These are phyloP conservation scores for Parapsyche elsis DNA, from an alignment of 1,140 invertebrate species.

Conservation along the genomic window DNA sequence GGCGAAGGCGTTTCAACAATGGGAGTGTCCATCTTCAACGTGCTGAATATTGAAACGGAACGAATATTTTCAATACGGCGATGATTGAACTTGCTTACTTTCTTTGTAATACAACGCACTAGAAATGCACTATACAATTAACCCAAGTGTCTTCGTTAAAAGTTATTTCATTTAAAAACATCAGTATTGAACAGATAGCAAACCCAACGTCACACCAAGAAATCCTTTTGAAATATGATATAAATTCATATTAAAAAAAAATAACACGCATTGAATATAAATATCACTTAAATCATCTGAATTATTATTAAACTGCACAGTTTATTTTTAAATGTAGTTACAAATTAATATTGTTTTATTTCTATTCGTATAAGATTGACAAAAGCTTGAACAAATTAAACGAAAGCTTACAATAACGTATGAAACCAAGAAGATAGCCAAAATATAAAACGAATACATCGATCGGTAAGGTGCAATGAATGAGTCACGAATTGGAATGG, in stretches of 20 bases:
- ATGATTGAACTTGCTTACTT: neutral
- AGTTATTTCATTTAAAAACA: neutral
- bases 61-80: neutral
- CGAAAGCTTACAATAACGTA: too few relatives aligned
- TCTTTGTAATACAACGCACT: neutral
- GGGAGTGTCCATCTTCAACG: neutral
- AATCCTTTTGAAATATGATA: conserved; percentile 13
- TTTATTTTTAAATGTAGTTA: too few relatives aligned
- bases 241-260: neutral
- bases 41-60: neutral
- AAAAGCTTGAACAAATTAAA: too few relatives aligned
- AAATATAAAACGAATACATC: too few relatives aligned
- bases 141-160: neutral
- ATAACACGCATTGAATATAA: too few relatives aligned
- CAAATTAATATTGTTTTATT: too few relatives aligned
- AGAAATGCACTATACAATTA: neutral
- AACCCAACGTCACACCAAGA: neutral
- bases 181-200: neutral
- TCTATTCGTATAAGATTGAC: too few relatives aligned
- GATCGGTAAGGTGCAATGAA: too few relatives aligned
- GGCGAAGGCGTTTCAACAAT: neutral
- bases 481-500: too few relatives aligned
- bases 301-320: too few relatives aligned
- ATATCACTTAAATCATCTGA: too few relatives aligned
- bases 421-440: too few relatives aligned